Evolutionary conservation across 2,113 vertebrate species (phyloP).

Genomic region (Leuciscus idus): DNA sequence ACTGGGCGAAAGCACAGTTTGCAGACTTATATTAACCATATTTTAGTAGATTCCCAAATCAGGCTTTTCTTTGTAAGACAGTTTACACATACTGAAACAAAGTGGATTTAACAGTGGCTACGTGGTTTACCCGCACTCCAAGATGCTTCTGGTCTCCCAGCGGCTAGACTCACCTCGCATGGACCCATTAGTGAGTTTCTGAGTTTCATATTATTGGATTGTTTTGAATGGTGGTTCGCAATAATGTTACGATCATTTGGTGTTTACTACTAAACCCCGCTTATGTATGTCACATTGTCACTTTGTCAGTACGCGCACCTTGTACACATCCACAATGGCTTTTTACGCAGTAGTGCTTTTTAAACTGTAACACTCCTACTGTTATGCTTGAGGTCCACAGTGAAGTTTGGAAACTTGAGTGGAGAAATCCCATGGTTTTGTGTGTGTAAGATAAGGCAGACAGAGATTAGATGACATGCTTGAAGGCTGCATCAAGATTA

Average conservation of each 20-base stretch:
- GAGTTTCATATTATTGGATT: slow-evolving; percentile 50
- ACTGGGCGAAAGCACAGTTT: neutral
- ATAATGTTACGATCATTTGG: neutral
- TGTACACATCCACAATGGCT: neutral
- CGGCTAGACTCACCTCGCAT: slow-evolving; percentile 82
- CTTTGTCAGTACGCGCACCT: neutral
- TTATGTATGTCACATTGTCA: neutral
- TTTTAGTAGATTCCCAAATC: slow-evolving; percentile 18
- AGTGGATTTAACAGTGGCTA: slow-evolving; percentile 77
- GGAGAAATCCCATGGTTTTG: slow-evolving; percentile 23
- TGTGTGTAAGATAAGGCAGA: neutral
- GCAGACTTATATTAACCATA: neutral
- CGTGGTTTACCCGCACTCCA: slow-evolving; percentile 72
- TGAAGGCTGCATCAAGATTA: slow-evolving; percentile 55
- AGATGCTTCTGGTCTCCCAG: slow-evolving; percentile 84
- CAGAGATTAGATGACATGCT: slow-evolving; percentile 40
- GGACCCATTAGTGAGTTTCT: slow-evolving; percentile 75
- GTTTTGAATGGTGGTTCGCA: slow-evolving; percentile 15
- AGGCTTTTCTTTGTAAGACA: slow-evolving; percentile 55
- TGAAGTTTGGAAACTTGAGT: slow-evolving; percentile 45
- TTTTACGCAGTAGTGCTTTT: slow-evolving; percentile 14
- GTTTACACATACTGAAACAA: slow-evolving; percentile 70
- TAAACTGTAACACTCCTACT: neutral
- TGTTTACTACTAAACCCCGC: neutral
- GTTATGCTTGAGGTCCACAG: neutral